Conservation (phyloP, 2,113 vertebrate genomes). For the Conger conger region DNA sequence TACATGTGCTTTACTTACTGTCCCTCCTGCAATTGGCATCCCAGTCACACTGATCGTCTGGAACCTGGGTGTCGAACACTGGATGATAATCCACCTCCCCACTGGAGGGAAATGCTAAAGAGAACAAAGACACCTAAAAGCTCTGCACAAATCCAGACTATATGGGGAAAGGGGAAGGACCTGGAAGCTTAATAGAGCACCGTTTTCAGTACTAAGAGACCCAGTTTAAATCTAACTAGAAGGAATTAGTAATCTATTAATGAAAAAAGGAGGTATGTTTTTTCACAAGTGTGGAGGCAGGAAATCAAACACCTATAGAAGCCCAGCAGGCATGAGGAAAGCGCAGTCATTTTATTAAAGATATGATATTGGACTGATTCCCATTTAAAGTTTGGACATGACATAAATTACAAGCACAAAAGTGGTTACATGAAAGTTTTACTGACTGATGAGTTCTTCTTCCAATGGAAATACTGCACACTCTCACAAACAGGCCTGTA, state of each 20-base stretch:
- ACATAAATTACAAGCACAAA: too few species aligned
- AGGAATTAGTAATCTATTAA: background rate
- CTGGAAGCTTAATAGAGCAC: background rate
- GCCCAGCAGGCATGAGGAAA: background rate
- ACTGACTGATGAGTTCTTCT: too few species aligned
- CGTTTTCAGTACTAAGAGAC: background rate
- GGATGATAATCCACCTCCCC: conserved; percentile 56
- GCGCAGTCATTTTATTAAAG: background rate
- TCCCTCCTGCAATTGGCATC: conserved; percentile 25
- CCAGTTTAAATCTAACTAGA: background rate
- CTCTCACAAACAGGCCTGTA: background rate
- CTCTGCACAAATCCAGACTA: background rate
- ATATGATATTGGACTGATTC: background rate
- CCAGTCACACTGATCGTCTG: conserved; percentile 60
- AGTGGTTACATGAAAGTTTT: too few species aligned
- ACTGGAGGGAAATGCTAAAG: conserved; percentile 52
- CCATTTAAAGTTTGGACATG: background rate
- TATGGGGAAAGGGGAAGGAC: background rate
- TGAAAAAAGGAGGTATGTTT: background rate
- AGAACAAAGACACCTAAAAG: background rate
- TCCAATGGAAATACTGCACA: background rate
- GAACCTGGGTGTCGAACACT: conserved; percentile 76
- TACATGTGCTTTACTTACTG: conserved; percentile 51
- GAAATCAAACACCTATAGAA: background rate
- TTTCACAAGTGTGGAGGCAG: background rate